phyloP scores from a whole-genome alignment of 2,797 vertebrate genomes.

The Galaxias olidus region DNA sequence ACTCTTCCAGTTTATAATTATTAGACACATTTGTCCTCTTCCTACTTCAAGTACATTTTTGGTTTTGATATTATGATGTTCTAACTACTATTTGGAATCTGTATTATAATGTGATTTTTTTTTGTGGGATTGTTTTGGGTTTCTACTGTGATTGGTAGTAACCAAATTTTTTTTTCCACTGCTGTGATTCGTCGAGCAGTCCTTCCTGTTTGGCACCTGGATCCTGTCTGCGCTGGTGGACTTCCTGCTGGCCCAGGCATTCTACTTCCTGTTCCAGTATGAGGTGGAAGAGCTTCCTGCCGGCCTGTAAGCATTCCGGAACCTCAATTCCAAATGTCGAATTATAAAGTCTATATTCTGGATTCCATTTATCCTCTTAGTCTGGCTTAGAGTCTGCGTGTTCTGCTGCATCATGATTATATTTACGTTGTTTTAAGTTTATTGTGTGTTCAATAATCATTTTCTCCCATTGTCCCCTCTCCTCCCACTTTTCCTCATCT shows the following conservation, averaged over 20 bases:
- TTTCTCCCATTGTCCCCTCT: neutral
- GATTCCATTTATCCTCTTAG: no score
- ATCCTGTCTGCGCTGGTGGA: constrained; percentile 87
- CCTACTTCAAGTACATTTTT: no score
- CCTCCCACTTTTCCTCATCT: neutral
- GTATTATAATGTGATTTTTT: no score
- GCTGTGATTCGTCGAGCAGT: constrained; percentile 68
- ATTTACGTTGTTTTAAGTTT: neutral
- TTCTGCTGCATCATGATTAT: neutral
- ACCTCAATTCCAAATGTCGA: neutral
- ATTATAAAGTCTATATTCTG: no score
- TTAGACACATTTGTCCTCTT: no score
- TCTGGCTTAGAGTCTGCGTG: no score
- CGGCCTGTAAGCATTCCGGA: constrained; percentile 87
- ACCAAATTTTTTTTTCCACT: no score
- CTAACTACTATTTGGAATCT: no score
- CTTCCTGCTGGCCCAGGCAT: constrained; percentile 80
- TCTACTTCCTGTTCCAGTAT: constrained; percentile 80
- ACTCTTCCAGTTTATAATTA: neutral
- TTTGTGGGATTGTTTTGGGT: no score
- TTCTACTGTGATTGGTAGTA: no score
- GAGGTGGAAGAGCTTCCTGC: constrained; percentile 87
- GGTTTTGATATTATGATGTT: no score
- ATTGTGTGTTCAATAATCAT: neutral
- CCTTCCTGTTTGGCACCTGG: constrained; percentile 91